Evolutionary conservation across 2,797 vertebrate species (phyloP).

Genomic region (Enteromius paludinosus): DNA sequence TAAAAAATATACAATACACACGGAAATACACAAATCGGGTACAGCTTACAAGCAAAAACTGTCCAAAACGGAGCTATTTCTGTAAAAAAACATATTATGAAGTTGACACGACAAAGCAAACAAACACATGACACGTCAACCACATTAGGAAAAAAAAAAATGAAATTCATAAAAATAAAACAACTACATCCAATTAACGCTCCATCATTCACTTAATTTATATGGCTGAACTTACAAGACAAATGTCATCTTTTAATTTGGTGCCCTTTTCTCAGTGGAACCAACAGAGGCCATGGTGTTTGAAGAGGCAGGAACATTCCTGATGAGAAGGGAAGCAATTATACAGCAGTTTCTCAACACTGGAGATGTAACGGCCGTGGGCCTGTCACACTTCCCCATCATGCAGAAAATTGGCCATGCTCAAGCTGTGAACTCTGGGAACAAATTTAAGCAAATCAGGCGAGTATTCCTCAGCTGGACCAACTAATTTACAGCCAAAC

Average conservation of each 20-base stretch:
- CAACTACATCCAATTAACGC: constrained; percentile 21
- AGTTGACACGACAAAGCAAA: not conserved
- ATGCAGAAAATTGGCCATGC: constrained; percentile 51
- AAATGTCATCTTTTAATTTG: constrained; percentile 19
- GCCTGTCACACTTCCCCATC: constrained; percentile 26
- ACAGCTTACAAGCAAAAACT: not conserved
- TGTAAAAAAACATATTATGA: not conserved
- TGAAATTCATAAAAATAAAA: not conserved
- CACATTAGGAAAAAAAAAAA: not conserved
- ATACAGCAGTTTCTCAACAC: not conserved
- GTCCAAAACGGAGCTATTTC: not conserved
- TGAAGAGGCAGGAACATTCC: constrained; percentile 24
- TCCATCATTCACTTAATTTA: not conserved
- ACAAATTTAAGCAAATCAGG: constrained; percentile 10
- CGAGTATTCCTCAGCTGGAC: not conserved
- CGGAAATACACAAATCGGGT: not conserved
- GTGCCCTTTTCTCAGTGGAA: not conserved
- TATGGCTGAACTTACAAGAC: not conserved
- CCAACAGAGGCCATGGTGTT: constrained; percentile 3
- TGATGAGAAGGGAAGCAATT: constrained; percentile 48
- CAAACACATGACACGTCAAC: not conserved
- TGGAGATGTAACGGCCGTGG: constrained; percentile 6
- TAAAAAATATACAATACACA: no score
- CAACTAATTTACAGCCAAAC: not conserved
- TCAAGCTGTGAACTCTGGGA: not conserved